Evolutionary conservation across 2,113 vertebrate species (phyloP), one percentile per base, ranked within the genome.

Genomic region (Lycocorax pyrrhopterus): DNA sequence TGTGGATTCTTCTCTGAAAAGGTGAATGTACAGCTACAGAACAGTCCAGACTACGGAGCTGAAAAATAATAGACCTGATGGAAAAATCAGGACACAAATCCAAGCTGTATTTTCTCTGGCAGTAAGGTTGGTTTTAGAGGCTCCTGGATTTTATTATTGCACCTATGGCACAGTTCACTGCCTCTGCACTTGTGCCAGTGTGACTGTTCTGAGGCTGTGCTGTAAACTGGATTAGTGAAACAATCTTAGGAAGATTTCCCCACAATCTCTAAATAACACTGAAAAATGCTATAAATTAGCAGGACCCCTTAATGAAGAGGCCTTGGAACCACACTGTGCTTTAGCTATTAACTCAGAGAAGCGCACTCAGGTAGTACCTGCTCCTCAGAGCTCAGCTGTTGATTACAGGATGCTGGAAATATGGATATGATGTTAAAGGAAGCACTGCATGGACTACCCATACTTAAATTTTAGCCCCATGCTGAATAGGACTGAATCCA

Each of bases 11-110:
- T 88, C 67, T 71, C 68, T 5, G 6, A 60, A 90, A 86, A 88
- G 33, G 37, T 43, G 26, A 81, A 35, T 11, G 7, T 49, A n/a
- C 8, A 52, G 10, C 46, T 55, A 82, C 20, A 77, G 39, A 39
- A 43, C 26, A 68, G 32, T 44, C 29, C 68, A 86, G 56, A n/a
- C 52, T 47, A 23, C 4, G 5, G 39, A 90, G 35, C 3, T 44
- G 17, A 77, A 87, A 87, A 94, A 85, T n/a, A 89, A 72, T 56
- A 87, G 86, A 68, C 35, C 21, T 2, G 0, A 58, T 52, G 52
- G 55, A 91, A 96, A 87, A 94, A 59, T 32, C 52, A 68, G 32
- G 60, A 82, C n/a, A 33, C 29, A 75, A 74, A 85, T 90, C 46
- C 86, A 84, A 67, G 37, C 9, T 55, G 3, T 87, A 19, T 88